Base-by-base conservation (phyloP, 2,113 vertebrate genomes). In the Thunnus maccoyii region DNA sequence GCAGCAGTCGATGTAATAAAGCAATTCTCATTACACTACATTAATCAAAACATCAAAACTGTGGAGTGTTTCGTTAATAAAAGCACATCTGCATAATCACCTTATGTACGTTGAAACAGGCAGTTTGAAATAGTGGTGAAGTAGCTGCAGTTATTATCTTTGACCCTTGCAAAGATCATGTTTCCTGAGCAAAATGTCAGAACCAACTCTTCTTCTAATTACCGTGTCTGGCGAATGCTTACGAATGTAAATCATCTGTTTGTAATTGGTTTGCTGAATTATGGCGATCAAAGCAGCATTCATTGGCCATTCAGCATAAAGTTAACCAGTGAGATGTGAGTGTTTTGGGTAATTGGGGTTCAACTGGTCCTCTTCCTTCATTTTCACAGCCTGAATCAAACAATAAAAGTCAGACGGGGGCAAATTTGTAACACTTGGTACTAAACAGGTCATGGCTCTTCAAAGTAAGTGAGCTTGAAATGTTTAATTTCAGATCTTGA, bases 401-500 rank as follows among this genome's bases (percentile, higher is more conserved):
- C 55, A 25, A 16, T 4, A 3, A 0, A 41, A 76, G 62, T 14
- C 41, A 44, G 32, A 10, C 36, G 7, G 4, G 9, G 48, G 16
- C 44, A 13, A 15, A 63, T 66, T 48, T 44, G 60, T 12, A 14
- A 16, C 68, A 36, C n/a, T 0, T 22, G 22, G 5, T 22, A 3
- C 47, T 69, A 41, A 86, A 79, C 55, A 69, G 61, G 79, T 65
- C 82, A 55, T 30, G 8, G 71, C 71, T 69, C 52, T 32, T 66
- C 65, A n/a, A 27, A 44, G 44, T 54, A 65, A 87, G 41, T 22
- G 46, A 65, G 47, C 58, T 57, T 55, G 48, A 74, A 76, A 73
- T 65, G 72, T 78, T 85, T 79, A 7, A 86, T 80, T 83, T 47
- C 56, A 69, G 41, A 64, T 73, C 72, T 84, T 82, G 73, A 88